phyloP scores from a whole-genome alignment of 2,888 invertebrate species.

The Chorisops tibialis region DNA sequence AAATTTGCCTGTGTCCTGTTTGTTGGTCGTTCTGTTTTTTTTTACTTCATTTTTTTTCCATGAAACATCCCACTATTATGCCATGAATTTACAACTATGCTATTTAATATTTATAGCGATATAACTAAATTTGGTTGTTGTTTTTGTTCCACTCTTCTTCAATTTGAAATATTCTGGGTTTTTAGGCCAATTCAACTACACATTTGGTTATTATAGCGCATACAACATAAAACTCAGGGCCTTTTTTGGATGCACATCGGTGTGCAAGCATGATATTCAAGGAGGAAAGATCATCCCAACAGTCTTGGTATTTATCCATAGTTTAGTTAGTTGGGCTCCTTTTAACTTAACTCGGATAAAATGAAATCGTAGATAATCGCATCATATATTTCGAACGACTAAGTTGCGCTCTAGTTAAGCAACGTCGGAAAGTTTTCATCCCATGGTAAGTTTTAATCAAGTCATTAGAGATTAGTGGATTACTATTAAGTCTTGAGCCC shows the following conservation, averaged over 20 bases:
- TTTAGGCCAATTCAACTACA: background rate
- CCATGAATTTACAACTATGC: too few relatives aligned
- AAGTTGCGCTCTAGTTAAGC: background rate
- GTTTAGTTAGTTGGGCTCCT: background rate
- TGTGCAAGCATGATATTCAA: background rate
- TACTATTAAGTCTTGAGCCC: background rate
- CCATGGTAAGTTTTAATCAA: conserved; percentile 4
- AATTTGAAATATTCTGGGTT: background rate
- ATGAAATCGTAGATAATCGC: background rate
- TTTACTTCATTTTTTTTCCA: too few relatives aligned
- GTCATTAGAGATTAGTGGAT: conserved; percentile 3
- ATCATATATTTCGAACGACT: conserved; percentile 4
- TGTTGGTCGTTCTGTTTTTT: background rate
- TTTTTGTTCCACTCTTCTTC: background rate
- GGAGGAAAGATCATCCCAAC: background rate
- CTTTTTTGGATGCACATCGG: background rate
- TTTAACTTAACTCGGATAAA: background rate
- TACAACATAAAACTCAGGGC: too few relatives aligned
- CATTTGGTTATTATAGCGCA: too few relatives aligned
- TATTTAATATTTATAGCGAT: too few relatives aligned
- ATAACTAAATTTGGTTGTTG: background rate
- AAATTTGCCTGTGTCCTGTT: too few relatives aligned
- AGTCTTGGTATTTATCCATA: too few relatives aligned
- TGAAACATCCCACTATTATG: background rate
- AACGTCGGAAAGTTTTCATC: background rate